Base-by-base conservation (phyloP, 2,113 vertebrate genomes). In the Rhagologus leucostigma region DNA sequence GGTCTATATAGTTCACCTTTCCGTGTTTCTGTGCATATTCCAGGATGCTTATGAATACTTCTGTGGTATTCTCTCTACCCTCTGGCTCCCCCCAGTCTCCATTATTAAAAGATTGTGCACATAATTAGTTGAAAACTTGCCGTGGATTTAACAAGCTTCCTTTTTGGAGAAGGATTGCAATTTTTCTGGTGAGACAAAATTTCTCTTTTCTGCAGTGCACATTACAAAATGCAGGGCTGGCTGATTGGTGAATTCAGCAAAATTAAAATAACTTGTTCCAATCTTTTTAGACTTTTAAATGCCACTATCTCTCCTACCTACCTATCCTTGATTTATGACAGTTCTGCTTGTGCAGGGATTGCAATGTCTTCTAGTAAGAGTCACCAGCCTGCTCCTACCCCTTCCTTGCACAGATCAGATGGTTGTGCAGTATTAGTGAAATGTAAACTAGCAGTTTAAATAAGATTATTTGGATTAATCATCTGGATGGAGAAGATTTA, bases 391-490 rank as follows among this genome's bases (percentile, higher is more conserved):
- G 33, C 24, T 92, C 56, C 68, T 62, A 8, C 63, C 63, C 44
- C 26, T 84, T 73, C 46, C 39, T 90, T 85, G 64, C 77, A 84
- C 24, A 65, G 63, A 77, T 73, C 81, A 78, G 64, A 62, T 84
- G 86, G 55, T 75, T 32, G 60, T 88, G 88, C 39, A 70, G 81
- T 71, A 39, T 62, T 68, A 80, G 85, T n/a, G 55, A n/a, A 96
- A 93, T 24, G 39, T 79, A 92, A 78, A 79, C 42, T 15, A 94
- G 68, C 29, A 85, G 90, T 95, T 96, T 87, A 90, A 93, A 94
- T 64, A 73, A 29, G 87, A 75, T 97, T 81, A 84, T 24, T 84
- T 64, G 67, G 64, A 68, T 93, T 64, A 89, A 76, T 85, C 49
- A 42, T 62, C 82, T 87, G 80, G 44, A 50, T 1, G 13, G 71